Percentiles rank a stretch among this genome's conserved stretches.
Conservation (phyloP, 1,140 invertebrate species). For the Nixonia krombeini region DNA sequence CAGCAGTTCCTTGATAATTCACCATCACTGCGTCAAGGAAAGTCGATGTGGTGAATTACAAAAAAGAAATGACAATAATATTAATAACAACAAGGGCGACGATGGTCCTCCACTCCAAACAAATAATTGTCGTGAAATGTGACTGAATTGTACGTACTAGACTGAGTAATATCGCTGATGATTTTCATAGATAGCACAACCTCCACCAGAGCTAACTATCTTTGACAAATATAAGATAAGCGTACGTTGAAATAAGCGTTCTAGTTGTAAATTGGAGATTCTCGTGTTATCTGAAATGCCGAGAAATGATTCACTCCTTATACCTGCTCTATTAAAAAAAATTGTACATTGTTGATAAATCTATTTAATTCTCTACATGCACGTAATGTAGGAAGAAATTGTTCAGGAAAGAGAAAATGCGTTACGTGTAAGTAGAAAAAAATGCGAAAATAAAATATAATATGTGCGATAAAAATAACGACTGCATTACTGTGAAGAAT, state of each 20-base stretch:
- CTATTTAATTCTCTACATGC: too few relatives aligned
- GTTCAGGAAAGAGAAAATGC: too few relatives aligned
- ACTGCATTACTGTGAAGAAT: too few relatives aligned
- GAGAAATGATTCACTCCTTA: conserved; percentile 36
- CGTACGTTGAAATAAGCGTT: conserved; percentile 60
- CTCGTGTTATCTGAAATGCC: conserved; percentile 28
- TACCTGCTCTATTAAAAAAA: neutral
- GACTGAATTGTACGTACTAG: conserved; percentile 19
- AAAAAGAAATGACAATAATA: neutral
- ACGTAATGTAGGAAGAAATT: too few relatives aligned
- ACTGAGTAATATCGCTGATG: conserved; percentile 40
- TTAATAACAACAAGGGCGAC: conserved; percentile 8
- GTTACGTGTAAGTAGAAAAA: too few relatives aligned
- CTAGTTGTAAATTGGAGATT: conserved; percentile 55
- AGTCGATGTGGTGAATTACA: too few relatives aligned
- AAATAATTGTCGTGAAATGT: neutral
- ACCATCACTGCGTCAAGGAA: conserved; percentile 41
- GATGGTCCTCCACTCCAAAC: too few relatives aligned
- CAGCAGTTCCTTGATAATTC: conserved; percentile 61
- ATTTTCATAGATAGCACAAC: conserved; percentile 23
- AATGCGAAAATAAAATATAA: too few relatives aligned
- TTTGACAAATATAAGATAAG: conserved; percentile 65
- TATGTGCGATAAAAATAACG: too few relatives aligned
- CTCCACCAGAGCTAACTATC: conserved; percentile 55
- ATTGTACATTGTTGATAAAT: too few relatives aligned